These are phyloP conservation scores for Chromis chromis DNA, from an alignment of 2,797 vertebrate genomes.

Conservation along the genomic window DNA sequence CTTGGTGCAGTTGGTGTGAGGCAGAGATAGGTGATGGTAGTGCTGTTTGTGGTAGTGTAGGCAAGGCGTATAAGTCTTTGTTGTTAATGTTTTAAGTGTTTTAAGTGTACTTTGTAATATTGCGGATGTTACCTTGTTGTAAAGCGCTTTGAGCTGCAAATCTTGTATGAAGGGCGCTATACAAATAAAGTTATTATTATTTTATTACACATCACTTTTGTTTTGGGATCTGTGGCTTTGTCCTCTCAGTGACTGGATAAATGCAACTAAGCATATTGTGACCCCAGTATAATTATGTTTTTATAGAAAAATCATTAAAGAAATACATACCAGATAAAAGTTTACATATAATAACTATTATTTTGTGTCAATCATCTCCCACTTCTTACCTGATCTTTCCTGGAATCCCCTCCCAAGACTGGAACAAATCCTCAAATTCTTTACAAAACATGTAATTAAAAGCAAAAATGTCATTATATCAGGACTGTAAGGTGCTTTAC, in stretches of 20 bases:
- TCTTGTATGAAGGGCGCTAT: too few species aligned
- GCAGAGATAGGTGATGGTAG: too few species aligned
- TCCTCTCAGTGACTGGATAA: not conserved
- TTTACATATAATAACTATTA: not conserved
- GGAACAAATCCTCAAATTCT: slow-evolving; percentile 15
- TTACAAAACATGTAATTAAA: slow-evolving; percentile 61
- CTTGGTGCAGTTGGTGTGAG: too few species aligned
- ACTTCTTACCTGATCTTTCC: slow-evolving; percentile 1
- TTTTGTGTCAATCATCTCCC: not conserved
- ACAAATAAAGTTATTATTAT: too few species aligned
- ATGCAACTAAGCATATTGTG: not conserved
- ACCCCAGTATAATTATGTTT: not conserved
- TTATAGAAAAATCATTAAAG: not conserved
- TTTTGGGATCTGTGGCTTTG: not conserved
- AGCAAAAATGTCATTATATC: slow-evolving; percentile 23
- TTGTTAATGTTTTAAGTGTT: too few species aligned
- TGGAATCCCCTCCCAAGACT: not conserved
- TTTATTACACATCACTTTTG: not conserved
- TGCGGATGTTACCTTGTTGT: too few species aligned
- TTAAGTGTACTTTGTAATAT: too few species aligned
- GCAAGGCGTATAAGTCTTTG: too few species aligned
- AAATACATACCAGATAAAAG: not conserved
- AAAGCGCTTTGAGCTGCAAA: too few species aligned
- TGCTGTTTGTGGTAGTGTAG: too few species aligned
- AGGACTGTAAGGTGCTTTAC: slow-evolving; percentile 33